These are phyloP conservation scores for Plebejus anna DNA, from an alignment of 2,888 invertebrate genomes.

Conservation along the genomic window DNA sequence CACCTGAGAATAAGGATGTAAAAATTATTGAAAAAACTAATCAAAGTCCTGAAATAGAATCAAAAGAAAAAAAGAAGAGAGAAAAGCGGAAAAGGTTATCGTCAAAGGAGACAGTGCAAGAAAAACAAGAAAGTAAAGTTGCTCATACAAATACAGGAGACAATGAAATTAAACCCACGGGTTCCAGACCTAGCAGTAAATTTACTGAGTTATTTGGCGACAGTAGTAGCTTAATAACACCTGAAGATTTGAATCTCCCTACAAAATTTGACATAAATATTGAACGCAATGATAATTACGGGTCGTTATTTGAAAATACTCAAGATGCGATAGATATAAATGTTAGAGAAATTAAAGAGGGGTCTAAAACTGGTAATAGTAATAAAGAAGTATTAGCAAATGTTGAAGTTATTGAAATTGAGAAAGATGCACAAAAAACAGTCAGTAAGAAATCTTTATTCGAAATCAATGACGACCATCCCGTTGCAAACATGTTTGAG, in stretches of 20 bases:
- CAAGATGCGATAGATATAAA: constrained; percentile 56
- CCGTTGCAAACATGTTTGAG: constrained; percentile 29
- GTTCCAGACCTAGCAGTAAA: constrained; percentile 43
- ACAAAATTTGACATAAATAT: constrained; percentile 34
- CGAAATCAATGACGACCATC: not conserved
- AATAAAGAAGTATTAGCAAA: not conserved
- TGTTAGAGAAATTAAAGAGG: constrained; percentile 37
- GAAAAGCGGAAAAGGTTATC: constrained; percentile 3
- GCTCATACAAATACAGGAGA: not conserved
- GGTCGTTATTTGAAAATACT: constrained; percentile 58
- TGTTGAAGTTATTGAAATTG: not conserved
- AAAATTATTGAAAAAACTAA: not conserved
- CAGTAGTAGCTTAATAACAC: constrained; percentile 65
- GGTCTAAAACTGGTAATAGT: constrained; percentile 17
- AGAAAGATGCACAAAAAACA: constrained; percentile 16
- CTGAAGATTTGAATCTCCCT: constrained; percentile 62
- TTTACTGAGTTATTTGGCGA: constrained; percentile 68
- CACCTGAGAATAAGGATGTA: not conserved
- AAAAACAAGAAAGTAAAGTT: not conserved
- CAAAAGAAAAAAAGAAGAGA: constrained; percentile 6
- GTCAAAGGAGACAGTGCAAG: not conserved
- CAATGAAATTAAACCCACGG: constrained; percentile 38
- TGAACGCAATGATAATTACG: constrained; percentile 43
- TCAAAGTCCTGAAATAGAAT: not conserved
- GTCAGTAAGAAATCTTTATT: not conserved